Evolutionary conservation across 2,888 invertebrate species (phyloP).

Genomic region (Xestia c-nigrum): DNA sequence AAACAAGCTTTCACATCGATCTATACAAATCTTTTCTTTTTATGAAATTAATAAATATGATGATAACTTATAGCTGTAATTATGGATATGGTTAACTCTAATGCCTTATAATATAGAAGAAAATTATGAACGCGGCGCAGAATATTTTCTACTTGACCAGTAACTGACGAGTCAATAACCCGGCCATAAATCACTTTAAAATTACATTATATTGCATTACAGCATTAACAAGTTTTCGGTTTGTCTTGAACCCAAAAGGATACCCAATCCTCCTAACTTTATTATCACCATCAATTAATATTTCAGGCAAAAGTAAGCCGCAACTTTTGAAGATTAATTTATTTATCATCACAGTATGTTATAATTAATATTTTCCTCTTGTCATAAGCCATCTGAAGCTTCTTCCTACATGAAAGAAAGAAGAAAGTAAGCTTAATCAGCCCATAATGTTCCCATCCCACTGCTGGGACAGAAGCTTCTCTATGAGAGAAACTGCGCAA

Average conservation of each 20-base stretch:
- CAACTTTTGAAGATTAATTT: not conserved
- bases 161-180: slow-evolving; percentile 6
- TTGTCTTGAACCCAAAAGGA: not conserved
- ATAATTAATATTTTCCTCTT: not conserved
- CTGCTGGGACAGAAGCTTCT: not conserved
- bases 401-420: not conserved
- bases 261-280: not conserved
- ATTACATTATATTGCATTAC: not conserved
- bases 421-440: not conserved
- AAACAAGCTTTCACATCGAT: slow-evolving; percentile 29
- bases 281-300: not conserved
- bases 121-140: slow-evolving; percentile 17
- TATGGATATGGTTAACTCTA: slow-evolving; percentile 40
- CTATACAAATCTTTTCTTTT: slow-evolving; percentile 29
- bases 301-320: not conserved
- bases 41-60: slow-evolving; percentile 3
- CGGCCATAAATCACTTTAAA: not conserved
- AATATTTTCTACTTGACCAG: slow-evolving; percentile 32
- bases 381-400: not conserved
- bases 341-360: not conserved
- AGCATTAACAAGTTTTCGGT: not conserved
- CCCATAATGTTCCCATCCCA: not conserved
- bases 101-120: slow-evolving; percentile 31
- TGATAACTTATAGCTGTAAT: slow-evolving; percentile 41
- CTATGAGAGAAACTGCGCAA: not conserved